Evolutionary conservation across 2,888 invertebrate species (phyloP).

Genomic region (Drymonia ruficornis): DNA sequence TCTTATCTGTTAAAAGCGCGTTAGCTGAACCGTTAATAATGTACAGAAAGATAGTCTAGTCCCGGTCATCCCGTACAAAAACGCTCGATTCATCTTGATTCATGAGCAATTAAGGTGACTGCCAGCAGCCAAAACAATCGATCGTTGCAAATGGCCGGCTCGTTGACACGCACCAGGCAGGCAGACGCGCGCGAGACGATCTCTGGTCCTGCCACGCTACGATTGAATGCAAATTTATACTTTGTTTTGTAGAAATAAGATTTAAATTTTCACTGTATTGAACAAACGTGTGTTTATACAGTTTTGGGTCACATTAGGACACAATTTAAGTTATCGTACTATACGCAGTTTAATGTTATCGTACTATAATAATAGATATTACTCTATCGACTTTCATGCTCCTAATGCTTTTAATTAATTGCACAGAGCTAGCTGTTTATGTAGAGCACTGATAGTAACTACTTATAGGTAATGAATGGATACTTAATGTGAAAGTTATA

Average conservation of each 20-base stretch:
- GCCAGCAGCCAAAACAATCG: constrained; percentile 83
- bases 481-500: no score
- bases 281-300: constrained; percentile 15
- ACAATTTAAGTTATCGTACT: constrained; percentile 13
- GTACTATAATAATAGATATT: neutral
- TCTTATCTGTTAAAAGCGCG: neutral
- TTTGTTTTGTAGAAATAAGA: constrained; percentile 23
- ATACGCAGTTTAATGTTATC: constrained; percentile 16
- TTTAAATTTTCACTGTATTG: constrained; percentile 18
- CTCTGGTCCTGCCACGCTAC: constrained; percentile 14
- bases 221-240: constrained; percentile 22
- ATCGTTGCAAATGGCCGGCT: constrained; percentile 76
- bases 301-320: constrained; percentile 34
- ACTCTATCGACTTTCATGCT: no score
- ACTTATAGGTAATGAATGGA: no score
- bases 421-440: no score
- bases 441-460: no score
- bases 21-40: constrained; percentile 6
- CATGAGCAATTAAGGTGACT: constrained; percentile 81
- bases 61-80: constrained; percentile 51
- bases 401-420: no score
- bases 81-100: constrained; percentile 75
- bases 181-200: constrained; percentile 45
- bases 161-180: constrained; percentile 54
- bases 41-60: constrained; percentile 15